Conservation (phyloP, 2,797 vertebrate species). For the Anguilla megastoma region DNA sequence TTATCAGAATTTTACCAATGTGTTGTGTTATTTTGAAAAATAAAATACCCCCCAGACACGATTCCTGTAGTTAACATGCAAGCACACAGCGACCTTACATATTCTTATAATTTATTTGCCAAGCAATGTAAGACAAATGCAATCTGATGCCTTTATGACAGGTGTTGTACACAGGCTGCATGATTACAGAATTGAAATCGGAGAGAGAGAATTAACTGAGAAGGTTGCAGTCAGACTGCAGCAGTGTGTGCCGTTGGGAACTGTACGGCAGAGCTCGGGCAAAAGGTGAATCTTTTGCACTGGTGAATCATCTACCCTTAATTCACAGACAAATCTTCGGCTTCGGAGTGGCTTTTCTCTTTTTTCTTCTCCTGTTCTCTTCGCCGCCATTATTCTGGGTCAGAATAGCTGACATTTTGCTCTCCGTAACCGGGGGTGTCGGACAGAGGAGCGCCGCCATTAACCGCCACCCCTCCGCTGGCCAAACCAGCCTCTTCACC, state of each 20-base stretch:
- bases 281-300: background rate
- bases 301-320: background rate
- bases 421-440: background rate
- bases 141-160: constrained; percentile 37
- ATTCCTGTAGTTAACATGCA: background rate
- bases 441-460: background rate
- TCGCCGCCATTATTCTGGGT: background rate
- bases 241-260: background rate
- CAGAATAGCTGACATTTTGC: background rate
- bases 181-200: background rate
- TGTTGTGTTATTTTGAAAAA: background rate
- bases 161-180: background rate
- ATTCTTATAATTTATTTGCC: background rate
- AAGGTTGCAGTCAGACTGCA: background rate
- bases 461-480: background rate
- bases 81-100: background rate
- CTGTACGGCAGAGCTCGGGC: background rate
- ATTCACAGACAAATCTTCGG: background rate
- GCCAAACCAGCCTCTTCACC: background rate
- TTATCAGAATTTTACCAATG: background rate
- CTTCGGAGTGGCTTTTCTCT: background rate
- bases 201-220: background rate
- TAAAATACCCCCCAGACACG: background rate
- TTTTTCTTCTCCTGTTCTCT: background rate
- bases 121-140: constrained; percentile 41